Percentiles rank a stretch among this genome's conserved stretches.
These are phyloP conservation scores for Recurvirostra avosetta DNA, from an alignment of 2,113 vertebrate species.

Conservation along the genomic window DNA sequence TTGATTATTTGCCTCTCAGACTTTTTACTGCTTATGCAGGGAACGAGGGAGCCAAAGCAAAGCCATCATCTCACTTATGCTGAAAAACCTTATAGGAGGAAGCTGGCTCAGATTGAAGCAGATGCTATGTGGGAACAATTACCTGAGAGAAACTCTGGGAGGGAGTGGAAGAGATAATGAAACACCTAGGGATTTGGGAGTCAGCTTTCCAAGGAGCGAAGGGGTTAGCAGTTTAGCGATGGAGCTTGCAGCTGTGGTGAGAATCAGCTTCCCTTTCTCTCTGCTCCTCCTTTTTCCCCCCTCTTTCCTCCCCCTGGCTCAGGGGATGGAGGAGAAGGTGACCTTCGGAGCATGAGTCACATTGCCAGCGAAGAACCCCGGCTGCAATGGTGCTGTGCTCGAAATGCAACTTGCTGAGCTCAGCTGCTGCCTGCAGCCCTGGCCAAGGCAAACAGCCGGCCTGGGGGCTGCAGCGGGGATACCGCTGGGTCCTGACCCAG, in stretches of 20 bases:
- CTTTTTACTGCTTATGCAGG: background rate
- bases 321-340: background rate
- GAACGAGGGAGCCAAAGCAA: background rate
- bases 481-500: background rate
- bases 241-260: slow-evolving; percentile 37
- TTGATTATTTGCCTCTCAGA: background rate
- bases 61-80: background rate
- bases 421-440: background rate
- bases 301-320: background rate
- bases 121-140: slow-evolving; percentile 68
- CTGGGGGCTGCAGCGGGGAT: background rate
- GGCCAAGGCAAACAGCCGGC: background rate
- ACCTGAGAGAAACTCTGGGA: slow-evolving; percentile 58
- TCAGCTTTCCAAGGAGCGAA: slow-evolving; percentile 45
- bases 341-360: background rate
- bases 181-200: slow-evolving; percentile 63
- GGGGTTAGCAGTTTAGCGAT: slow-evolving; percentile 39
- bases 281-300: background rate
- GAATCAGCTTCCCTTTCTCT: slow-evolving; percentile 8
- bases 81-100: slow-evolving; percentile 17
- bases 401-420: background rate
- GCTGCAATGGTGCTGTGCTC: background rate
- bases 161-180: slow-evolving; percentile 61
- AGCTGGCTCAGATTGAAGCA: slow-evolving; percentile 42
- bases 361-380: background rate